phyloP scores from a whole-genome alignment of 2,888 invertebrate genomes.

The Linnaemya vulpina region DNA sequence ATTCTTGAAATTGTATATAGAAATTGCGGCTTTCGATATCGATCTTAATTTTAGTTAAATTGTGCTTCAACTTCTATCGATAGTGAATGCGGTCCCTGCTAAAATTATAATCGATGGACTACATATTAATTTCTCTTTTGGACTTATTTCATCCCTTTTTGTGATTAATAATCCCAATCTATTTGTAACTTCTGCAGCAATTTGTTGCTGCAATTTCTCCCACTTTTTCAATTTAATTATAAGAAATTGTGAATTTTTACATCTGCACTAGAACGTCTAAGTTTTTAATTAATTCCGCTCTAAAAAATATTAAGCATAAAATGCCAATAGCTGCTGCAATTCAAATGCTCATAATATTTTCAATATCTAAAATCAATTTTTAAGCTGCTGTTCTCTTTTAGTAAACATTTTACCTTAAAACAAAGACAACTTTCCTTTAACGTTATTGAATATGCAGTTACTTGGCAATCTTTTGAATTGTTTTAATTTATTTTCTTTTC shows the following conservation, averaged over 20 bases:
- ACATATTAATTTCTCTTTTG: too few relatives aligned
- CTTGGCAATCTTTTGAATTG: conserved; percentile 40
- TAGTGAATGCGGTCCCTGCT: too few relatives aligned
- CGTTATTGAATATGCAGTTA: conserved; percentile 56
- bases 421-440: conserved; percentile 56
- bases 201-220: too few relatives aligned
- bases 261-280: conserved; percentile 15
- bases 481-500: conserved; percentile 30
- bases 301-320: conserved; percentile 50
- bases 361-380: conserved; percentile 63
- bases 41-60: too few relatives aligned
- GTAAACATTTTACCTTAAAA: conserved; percentile 14
- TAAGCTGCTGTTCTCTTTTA: conserved; percentile 43
- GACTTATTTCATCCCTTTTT: too few relatives aligned
- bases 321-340: conserved; percentile 6
- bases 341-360: conserved; percentile 56
- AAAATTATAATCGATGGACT: too few relatives aligned
- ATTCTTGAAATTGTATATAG: too few relatives aligned
- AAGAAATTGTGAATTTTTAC: background rate
- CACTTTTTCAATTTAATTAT: background rate
- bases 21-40: too few relatives aligned
- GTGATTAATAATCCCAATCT: too few relatives aligned
- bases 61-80: too few relatives aligned
- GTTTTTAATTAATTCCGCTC: conserved; percentile 69
- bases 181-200: too few relatives aligned